Evolutionary conservation across 2,888 invertebrate species (phyloP).

Genomic region (Elmis aenea): DNA sequence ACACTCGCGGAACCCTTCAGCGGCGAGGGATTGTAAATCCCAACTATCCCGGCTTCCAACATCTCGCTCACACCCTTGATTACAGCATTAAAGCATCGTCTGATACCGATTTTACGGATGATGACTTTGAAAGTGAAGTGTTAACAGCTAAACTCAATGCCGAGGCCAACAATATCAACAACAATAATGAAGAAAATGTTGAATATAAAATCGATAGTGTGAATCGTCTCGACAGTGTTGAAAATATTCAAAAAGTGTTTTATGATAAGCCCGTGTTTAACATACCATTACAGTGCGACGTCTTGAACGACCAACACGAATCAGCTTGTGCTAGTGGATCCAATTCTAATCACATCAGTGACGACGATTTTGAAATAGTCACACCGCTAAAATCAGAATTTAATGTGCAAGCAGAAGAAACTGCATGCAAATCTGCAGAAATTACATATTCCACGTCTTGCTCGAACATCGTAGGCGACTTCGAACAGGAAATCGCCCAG

Average conservation of each 20-base stretch:
- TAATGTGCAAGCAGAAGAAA: constrained; percentile 42
- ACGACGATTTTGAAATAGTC: constrained; percentile 35
- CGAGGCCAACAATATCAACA: constrained; percentile 43
- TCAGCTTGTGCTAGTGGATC: constrained; percentile 32
- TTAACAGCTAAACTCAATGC: constrained; percentile 48
- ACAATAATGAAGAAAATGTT: constrained; percentile 30
- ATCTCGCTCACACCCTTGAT: constrained; percentile 67
- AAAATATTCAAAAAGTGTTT: constrained; percentile 52
- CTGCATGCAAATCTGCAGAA: constrained; percentile 17
- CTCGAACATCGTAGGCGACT: constrained; percentile 54
- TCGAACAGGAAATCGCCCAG: constrained; percentile 56
- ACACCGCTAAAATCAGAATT: constrained; percentile 49
- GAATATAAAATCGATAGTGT: constrained; percentile 46
- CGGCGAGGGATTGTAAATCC: constrained; percentile 75
- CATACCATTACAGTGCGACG: constrained; percentile 43
- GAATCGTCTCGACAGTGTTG: constrained; percentile 45
- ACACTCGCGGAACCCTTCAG: constrained; percentile 31
- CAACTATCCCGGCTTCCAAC: constrained; percentile 80
- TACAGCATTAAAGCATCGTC: constrained; percentile 39
- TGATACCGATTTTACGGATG: constrained; percentile 47
- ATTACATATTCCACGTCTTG: constrained; percentile 38
- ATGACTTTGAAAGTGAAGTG: constrained; percentile 47
- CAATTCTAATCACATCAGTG: constrained; percentile 31
- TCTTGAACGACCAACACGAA: constrained; percentile 28
- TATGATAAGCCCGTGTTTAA: constrained; percentile 56